Base-by-base conservation (phyloP, 2,113 vertebrate genomes). In the Jaculus jaculus region DNA sequence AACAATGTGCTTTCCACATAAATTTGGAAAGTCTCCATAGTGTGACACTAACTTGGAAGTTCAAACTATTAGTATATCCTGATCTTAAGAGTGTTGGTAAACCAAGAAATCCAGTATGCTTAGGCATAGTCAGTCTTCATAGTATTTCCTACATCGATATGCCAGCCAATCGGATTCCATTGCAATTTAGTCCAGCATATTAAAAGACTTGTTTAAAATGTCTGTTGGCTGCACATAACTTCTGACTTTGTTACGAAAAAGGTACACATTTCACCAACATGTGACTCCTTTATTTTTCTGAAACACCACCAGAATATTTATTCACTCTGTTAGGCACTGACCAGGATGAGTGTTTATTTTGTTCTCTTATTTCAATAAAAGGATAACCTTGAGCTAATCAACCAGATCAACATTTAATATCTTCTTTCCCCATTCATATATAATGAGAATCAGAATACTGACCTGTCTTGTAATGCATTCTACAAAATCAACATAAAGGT, bases 401-500 rank as follows among this genome's bases (percentile, higher is more conserved):
- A 47, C 89, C 93, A 84, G 39, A 96, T 77, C 42, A 95, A 86
- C 51, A 72, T 88, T 94, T 92, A 78, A 96, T 61, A 34, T 88
- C 93, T 96, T 95, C 68, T 83, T 93, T 90, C 26, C 13, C 61
- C 74, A 96, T 63, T 74, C 85, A 83, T 72, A 83, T 72, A 95
- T 92, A 97, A 96, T 66, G 79, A 93, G 79, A 90, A 78, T 75
- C 74, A 96, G 58, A 69, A 77, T 94, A 93, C 20, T 95, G 92
- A 94, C 96, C 94, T 95, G 75, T 60, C 94, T 88, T 96, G 96
- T 96, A 96, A 96, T 83, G 90, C 74, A 84, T 94, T 96, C 96
- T 96, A 95, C 42, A 96, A 96, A 96, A 96, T 92, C 96, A 96
- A 96, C 95, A 95, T 96, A 94, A 96, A 96, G 90, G 58, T 96